Evolutionary conservation across 30 jellyfish, hydroid and myxozoan genomes (phyloP).

Genomic region (Turritopsis rubra): DNA sequence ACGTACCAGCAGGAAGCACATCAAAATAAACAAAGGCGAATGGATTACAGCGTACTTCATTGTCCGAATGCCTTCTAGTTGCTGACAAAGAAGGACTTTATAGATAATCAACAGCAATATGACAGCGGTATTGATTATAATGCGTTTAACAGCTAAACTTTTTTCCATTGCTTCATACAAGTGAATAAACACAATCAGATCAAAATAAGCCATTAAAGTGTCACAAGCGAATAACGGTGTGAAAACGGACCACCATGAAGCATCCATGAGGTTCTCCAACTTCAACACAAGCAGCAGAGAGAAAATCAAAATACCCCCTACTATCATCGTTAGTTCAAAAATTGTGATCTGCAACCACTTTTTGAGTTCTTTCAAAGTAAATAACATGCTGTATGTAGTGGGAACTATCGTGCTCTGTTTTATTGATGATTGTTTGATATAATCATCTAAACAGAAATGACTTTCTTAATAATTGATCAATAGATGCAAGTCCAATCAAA

Average conservation of each 20-base stretch:
- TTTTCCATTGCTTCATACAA: slow-evolving; percentile 57
- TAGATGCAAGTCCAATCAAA: too few species aligned
- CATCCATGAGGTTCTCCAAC: slow-evolving; percentile 42
- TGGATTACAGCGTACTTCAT: slow-evolving; percentile 60
- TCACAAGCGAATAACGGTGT: slow-evolving; percentile 82
- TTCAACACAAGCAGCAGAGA: slow-evolving; percentile 65
- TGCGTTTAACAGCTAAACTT: slow-evolving; percentile 77
- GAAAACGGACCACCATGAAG: slow-evolving; percentile 91
- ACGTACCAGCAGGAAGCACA: slow-evolving; percentile 59
- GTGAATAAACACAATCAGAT: slow-evolving; percentile 72
- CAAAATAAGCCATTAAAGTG: slow-evolving; percentile 79
- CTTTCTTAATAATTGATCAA: too few species aligned
- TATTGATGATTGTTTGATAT: too few species aligned
- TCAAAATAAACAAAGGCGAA: slow-evolving; percentile 66
- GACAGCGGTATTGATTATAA: slow-evolving; percentile 58
- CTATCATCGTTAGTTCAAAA: slow-evolving; percentile 63
- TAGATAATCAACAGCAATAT: slow-evolving; percentile 58
- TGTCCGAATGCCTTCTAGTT: slow-evolving; percentile 51
- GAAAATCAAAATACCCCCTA: slow-evolving; percentile 37
- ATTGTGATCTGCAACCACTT: slow-evolving; percentile 69
- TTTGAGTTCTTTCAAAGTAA: slow-evolving; percentile 68
- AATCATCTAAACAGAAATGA: too few species aligned
- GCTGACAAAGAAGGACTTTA: slow-evolving; percentile 79
- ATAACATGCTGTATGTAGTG: slow-evolving; percentile 49
- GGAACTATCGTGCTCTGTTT: too few species aligned